Conservation (phyloP, 2,797 vertebrate genomes). For the Valencia hispanica region DNA sequence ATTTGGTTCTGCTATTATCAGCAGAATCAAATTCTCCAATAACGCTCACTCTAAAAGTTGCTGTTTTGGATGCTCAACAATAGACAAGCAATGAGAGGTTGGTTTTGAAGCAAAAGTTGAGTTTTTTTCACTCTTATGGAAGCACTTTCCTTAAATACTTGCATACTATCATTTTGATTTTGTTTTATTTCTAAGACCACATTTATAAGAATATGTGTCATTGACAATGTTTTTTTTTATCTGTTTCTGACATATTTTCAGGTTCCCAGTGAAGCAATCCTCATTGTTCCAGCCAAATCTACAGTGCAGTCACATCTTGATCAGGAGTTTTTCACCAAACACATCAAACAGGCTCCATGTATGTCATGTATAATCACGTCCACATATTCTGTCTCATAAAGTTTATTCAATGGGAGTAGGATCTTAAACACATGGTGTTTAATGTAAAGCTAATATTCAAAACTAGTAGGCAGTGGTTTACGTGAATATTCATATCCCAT, state of each 20-base stretch:
- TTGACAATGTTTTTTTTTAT: not conserved
- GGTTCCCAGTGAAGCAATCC: not conserved
- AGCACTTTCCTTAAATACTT: too few species aligned
- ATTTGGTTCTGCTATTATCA: too few species aligned
- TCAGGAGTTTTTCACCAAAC: not conserved
- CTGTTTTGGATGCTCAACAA: not conserved
- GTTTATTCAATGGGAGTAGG: too few species aligned
- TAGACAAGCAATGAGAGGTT: not conserved
- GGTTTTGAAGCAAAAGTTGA: not conserved
- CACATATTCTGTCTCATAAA: not conserved
- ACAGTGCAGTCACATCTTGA: not conserved
- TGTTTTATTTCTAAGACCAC: not conserved
- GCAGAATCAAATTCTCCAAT: not conserved
- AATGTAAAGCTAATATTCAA: too few species aligned
- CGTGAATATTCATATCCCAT: not conserved
- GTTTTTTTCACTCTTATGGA: not conserved
- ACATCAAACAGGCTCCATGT: not conserved
- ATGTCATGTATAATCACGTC: not conserved
- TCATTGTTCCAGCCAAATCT: not conserved
- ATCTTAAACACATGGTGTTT: too few species aligned
- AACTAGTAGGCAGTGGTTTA: too few species aligned
- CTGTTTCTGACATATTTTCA: not conserved
- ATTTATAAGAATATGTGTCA: not conserved
- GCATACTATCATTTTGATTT: too few species aligned
- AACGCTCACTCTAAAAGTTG: not conserved